These are phyloP conservation scores for Chiridota heheva DNA, from an alignment of 35 echinoderm and acorn worm species.

Conservation along the genomic window DNA sequence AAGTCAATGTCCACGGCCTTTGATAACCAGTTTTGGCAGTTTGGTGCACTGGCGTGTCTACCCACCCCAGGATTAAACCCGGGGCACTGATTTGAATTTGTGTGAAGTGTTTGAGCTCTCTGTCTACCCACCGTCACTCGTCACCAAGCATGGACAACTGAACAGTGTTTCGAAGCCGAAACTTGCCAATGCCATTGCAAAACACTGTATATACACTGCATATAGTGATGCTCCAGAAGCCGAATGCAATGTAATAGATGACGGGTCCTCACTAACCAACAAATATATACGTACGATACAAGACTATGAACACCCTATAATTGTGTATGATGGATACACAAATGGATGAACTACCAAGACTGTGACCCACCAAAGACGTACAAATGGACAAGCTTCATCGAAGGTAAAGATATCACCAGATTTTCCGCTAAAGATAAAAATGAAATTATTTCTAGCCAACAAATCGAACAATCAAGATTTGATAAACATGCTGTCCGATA, in stretches of 20 bases:
- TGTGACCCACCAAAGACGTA: neutral
- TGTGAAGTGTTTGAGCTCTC: neutral
- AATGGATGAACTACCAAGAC: neutral
- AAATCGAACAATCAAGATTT: slow-evolving; percentile 16
- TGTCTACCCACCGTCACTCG: neutral
- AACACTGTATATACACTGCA: neutral
- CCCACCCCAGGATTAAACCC: too few species aligned
- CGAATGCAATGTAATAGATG: too few species aligned
- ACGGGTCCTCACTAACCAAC: neutral
- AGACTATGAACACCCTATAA: neutral
- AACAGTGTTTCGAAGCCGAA: too few species aligned
- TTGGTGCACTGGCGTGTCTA: too few species aligned
- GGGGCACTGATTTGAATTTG: neutral
- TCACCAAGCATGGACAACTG: neutral
- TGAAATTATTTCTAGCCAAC: slow-evolving; percentile 1
- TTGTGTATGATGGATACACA: neutral
- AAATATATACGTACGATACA: too few species aligned
- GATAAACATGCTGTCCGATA: slow-evolving; percentile 11
- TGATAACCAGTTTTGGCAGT: too few species aligned
- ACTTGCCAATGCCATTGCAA: neutral
- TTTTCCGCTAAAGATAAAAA: neutral
- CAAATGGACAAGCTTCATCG: too few species aligned
- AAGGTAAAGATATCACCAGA: too few species aligned
- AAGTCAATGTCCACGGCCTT: too few species aligned
- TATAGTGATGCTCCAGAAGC: neutral